Evolutionary conservation across 2,797 vertebrate genomes (phyloP).

Genomic region (Danio tinwini): DNA sequence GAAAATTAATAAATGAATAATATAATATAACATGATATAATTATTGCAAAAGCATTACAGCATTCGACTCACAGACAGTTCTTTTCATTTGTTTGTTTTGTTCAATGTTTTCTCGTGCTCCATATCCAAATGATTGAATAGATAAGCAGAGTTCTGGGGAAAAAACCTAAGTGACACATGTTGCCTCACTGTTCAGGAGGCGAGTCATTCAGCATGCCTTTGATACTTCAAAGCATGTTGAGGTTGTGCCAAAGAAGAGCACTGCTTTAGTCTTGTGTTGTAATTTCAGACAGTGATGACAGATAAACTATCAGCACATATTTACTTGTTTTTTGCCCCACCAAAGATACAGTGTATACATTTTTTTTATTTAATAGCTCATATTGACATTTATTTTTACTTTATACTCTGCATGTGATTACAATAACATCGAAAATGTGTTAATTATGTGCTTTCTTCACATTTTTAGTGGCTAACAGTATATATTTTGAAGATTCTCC

Average conservation of each 20-base stretch:
- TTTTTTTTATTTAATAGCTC: constrained; percentile 59
- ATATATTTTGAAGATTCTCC: not conserved
- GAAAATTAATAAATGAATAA: too few relatives aligned
- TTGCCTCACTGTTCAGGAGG: constrained; percentile 70
- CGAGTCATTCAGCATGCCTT: constrained; percentile 74
- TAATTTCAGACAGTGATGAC: constrained; percentile 79
- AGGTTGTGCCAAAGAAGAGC: constrained; percentile 71
- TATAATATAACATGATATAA: too few relatives aligned
- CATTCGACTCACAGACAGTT: not conserved
- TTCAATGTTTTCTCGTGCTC: constrained; percentile 45
- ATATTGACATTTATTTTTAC: constrained; percentile 25
- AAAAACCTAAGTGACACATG: constrained; percentile 67
- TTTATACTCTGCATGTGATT: constrained; percentile 13
- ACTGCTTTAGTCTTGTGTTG: constrained; percentile 74
- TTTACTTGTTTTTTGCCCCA: constrained; percentile 74
- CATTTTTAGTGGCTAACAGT: not conserved
- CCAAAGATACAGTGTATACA: constrained; percentile 64
- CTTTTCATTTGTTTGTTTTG: constrained; percentile 50
- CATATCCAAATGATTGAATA: constrained; percentile 59
- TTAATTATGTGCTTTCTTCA: constrained; percentile 8
- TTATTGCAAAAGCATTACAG: not conserved
- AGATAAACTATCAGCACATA: constrained; percentile 76
- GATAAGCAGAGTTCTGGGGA: constrained; percentile 57
- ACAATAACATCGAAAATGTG: constrained; percentile 3
- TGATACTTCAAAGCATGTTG: constrained; percentile 75